Evolutionary conservation across 1,140 invertebrate genomes (phyloP).

Genomic region (Propsilocerus akamusi): DNA sequence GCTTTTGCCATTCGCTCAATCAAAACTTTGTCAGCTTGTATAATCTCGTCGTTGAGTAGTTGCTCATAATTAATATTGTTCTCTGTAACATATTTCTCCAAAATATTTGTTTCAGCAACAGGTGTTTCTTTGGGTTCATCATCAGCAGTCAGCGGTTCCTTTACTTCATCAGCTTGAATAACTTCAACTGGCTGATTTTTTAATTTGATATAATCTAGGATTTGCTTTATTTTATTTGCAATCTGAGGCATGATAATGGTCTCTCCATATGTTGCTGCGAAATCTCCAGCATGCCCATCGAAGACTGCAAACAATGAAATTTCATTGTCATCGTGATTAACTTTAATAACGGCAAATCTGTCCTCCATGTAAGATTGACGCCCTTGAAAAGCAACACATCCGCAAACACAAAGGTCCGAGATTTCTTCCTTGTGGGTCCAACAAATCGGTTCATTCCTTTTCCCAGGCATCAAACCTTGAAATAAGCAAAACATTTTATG

Average conservation of each 20-base stretch:
- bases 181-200: not conserved
- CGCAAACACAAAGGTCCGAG: not conserved
- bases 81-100: constrained; percentile 12
- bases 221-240: not conserved
- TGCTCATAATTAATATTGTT: constrained; percentile 20
- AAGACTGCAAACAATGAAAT: constrained; percentile 38
- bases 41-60: constrained; percentile 28
- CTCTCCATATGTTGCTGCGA: constrained; percentile 34
- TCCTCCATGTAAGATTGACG: not conserved
- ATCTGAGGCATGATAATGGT: constrained; percentile 23
- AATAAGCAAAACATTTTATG: no score
- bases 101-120: not conserved
- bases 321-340: constrained; percentile 24
- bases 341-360: constrained; percentile 15
- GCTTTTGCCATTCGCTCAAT: constrained; percentile 33
- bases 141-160: not conserved
- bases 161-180: not conserved
- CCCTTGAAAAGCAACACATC: not conserved
- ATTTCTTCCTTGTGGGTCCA: not conserved
- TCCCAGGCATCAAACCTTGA: not conserved
- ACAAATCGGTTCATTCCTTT: not conserved
- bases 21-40: constrained; percentile 29
- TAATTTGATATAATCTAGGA: not conserved
- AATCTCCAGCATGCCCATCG: constrained; percentile 44
- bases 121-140: not conserved